These are phyloP conservation scores for Lithosia quadra DNA, from an alignment of 2,888 invertebrate genomes.

Conservation along the genomic window DNA sequence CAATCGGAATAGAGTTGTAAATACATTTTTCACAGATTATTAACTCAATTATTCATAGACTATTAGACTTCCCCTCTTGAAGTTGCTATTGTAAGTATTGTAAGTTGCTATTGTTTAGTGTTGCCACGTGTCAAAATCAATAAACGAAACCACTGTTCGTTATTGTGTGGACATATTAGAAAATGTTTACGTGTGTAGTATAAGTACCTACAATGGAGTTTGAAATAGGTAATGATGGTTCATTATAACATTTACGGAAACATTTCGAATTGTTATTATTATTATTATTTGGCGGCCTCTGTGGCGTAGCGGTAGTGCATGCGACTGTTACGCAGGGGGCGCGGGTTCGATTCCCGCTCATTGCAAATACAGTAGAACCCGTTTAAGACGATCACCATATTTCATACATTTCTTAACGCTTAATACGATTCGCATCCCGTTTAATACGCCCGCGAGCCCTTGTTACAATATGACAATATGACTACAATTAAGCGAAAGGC, in stretches of 20 bases:
- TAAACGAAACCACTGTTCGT: conserved; percentile 33
- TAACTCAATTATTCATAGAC: conserved; percentile 48
- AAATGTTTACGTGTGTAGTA: conserved; percentile 10
- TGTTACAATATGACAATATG: too few species aligned
- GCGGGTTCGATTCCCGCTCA: too few species aligned
- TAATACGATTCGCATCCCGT: too few species aligned
- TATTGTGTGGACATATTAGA: conserved; percentile 17
- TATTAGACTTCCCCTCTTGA: conserved; percentile 32
- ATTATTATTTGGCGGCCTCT: not conserved
- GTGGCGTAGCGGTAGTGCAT: too few species aligned
- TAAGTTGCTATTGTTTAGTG: conserved; percentile 10
- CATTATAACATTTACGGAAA: not conserved
- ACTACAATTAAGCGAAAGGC: too few species aligned
- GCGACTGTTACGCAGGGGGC: too few species aligned
- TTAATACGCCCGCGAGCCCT: too few species aligned
- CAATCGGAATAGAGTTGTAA: conserved; percentile 20
- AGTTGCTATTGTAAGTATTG: conserved; percentile 27
- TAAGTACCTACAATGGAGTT: not conserved
- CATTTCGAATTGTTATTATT: not conserved
- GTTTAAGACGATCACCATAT: too few species aligned
- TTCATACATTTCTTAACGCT: too few species aligned
- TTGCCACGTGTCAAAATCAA: conserved; percentile 39
- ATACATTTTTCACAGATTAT: conserved; percentile 28
- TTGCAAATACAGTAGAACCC: too few species aligned
- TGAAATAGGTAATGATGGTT: conserved; percentile 8